Base-by-base conservation (phyloP, 1,140 invertebrate genomes). In the Eciton burchellii region DNA sequence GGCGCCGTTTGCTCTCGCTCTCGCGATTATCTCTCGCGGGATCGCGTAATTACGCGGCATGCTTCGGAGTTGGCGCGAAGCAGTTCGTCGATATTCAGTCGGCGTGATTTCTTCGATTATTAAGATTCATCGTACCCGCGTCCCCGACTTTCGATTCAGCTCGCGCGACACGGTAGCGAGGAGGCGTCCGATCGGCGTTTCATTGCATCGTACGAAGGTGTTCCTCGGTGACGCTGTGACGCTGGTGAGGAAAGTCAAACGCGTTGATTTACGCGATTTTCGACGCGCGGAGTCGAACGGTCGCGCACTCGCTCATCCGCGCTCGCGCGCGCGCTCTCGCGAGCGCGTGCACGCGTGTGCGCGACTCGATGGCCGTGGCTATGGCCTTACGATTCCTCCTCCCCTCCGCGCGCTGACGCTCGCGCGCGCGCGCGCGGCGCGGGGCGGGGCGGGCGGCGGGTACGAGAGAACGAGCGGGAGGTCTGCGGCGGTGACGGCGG, bases 351-450 rank as follows among this genome's bases (percentile, higher is more conserved):
- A 60, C 60, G 81, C 77, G 82, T 68, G 86, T 68, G 82, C 82
- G 88, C 84, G 89, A 89, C 90, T 91, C 90, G 92, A 89, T 93
- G 93, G 92, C 93, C 93, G 92, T 94, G 93, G 93, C 93, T 94
- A 93, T 94, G 93, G 93, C 93, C 93, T 94, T 94, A 93, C 91
- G 84, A 68, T 59, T 74, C 85, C 87, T 89, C 87, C 66, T 41
- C 12, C 16, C 54, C 29, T 0, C 52, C 62, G 76, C 70, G 66
- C 84, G 29, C 77, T 85, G 86, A 86, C 85, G 85, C 87, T 84
- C 88, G 81, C 86, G 79, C 79, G 83, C 83, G 62, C 83, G 76
- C 77, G 60, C 63, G 68, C 82, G 63, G 65, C 72, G 59, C 82
- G 56, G 59, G 19, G 52, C 19, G 63, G 26, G 85, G 49, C 79